phyloP scores from a whole-genome alignment of 2,888 invertebrate genomes.

The Thymelicus lineola region DNA sequence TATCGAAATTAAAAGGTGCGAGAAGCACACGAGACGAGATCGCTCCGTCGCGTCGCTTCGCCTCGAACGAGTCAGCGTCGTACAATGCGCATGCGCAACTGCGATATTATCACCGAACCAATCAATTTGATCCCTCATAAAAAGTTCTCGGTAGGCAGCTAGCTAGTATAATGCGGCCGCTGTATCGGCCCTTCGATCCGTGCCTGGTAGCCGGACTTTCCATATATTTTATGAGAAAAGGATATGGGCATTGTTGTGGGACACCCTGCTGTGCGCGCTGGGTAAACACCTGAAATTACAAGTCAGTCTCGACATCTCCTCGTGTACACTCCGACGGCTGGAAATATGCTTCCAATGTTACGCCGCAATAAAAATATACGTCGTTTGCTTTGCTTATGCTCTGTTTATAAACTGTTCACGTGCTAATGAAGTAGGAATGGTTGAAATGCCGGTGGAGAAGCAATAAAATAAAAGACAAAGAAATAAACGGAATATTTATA shows the following conservation, averaged over 20 bases:
- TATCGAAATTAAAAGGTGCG: constrained; percentile 59
- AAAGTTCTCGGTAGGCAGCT: constrained; percentile 79
- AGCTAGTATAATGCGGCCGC: constrained; percentile 71
- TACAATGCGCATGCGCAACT: constrained; percentile 73
- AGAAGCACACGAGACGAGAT: constrained; percentile 52
- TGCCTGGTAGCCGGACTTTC: constrained; percentile 78
- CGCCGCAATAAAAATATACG: constrained; percentile 74
- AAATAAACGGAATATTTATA: too few relatives aligned
- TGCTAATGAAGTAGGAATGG: constrained; percentile 36
- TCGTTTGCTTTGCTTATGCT: constrained; percentile 41
- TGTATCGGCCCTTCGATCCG: constrained; percentile 79
- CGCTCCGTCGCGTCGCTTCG: constrained; percentile 11
- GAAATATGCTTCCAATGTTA: constrained; percentile 83
- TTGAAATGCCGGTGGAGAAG: constrained; percentile 24
- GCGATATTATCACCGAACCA: constrained; percentile 81
- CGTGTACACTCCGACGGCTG: constrained; percentile 51
- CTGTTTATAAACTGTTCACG: constrained; percentile 42
- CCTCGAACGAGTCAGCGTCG: constrained; percentile 38
- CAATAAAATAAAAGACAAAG: not conserved
- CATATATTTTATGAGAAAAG: constrained; percentile 85
- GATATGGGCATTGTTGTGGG: constrained; percentile 82
- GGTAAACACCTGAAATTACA: constrained; percentile 85
- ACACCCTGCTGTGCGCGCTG: constrained; percentile 73
- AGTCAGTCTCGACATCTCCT: constrained; percentile 67
- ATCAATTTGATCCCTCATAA: constrained; percentile 85